Evolutionary conservation across 2,797 vertebrate genomes (phyloP), one percentile per base, ranked within the genome.

Genomic region (Arremon brunneinucha): DNA sequence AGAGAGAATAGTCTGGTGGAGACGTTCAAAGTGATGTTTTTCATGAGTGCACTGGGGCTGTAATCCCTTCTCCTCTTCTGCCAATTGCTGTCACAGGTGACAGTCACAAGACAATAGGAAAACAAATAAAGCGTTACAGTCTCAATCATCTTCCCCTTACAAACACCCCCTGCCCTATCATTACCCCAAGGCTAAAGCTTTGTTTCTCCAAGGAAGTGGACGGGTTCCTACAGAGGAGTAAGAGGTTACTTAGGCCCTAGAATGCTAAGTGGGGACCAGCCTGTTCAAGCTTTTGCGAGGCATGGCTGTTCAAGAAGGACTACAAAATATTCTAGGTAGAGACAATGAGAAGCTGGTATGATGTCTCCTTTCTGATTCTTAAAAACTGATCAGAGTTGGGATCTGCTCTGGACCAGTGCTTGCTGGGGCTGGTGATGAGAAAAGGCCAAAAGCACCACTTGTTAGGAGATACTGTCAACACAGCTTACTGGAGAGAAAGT

Each of bases 391-490:
- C 47, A 97, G 98, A 87, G 98, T 97, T 85, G 98, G 98, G 27
- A 95, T 99, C 44, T 98, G 98, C 18, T 98, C 97, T 3, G 98
- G 98, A 64, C 95, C 97, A 1, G 97, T 97, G 50, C 90, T 98
- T 76, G 97, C 98, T n/a, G 98, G 98, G 24, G 98, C 98, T 19
- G 98, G 98, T 35, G 98, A 98, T 41, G 97, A 98, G 76, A 98
- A 98, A 97, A 99, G 98, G 97, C 97, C 98, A 1, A 96, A 96
- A 98, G 8, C 98, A 97, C 90, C 97, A 93, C 75, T 97, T 98
- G 77, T 98, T 98, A 90, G 98, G 98, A 56, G 98, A 98, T 77
- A 97, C 97, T 4, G 98, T 98, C 60, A 98, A 98, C 91, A 98
- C 97, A 9, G 98, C 98, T 47, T 98, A 98, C 32, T 94, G 97